A percentile compares a stretch with the other conserved stretches of the same genome.
Evolutionary conservation across 2,113 vertebrate species (phyloP).

Genomic region (Axis porcinus): DNA sequence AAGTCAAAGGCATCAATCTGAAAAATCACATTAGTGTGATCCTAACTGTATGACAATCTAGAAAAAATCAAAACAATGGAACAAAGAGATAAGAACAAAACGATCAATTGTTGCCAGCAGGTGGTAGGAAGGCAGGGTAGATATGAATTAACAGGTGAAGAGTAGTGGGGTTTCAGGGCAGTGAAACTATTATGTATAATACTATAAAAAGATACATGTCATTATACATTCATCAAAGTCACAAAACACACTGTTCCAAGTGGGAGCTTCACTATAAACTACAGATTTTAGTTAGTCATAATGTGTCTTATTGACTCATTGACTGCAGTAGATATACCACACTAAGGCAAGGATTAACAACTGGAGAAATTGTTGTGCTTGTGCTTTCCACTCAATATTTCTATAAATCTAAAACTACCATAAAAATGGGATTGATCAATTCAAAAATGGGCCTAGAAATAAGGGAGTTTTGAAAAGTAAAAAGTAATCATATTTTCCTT

Average conservation of each 20-base stretch:
- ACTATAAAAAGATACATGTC: neutral
- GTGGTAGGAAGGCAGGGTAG: neutral
- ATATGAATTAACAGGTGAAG: neutral
- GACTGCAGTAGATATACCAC: neutral
- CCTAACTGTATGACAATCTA: neutral
- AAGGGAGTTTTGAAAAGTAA: neutral
- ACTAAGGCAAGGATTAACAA: neutral
- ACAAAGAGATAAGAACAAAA: neutral
- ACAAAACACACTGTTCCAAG: neutral
- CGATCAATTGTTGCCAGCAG: neutral
- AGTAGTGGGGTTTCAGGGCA: fast-evolving
- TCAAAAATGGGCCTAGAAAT: neutral
- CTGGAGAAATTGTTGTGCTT: neutral
- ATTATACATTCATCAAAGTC: neutral
- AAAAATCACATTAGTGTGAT: neutral
- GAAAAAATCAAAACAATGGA: neutral
- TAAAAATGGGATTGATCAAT: neutral
- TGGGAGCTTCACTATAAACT: neutral
- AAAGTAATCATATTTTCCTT: neutral
- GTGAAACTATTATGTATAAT: neutral
- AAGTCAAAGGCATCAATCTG: neutral
- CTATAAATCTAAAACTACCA: neutral
- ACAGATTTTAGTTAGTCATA: neutral
- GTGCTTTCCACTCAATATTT: neutral
- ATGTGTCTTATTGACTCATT: neutral